Evolutionary conservation across 1,140 invertebrate genomes (phyloP), one percentile per base, ranked within the genome.

Genomic region (Parapsyche elsis): DNA sequence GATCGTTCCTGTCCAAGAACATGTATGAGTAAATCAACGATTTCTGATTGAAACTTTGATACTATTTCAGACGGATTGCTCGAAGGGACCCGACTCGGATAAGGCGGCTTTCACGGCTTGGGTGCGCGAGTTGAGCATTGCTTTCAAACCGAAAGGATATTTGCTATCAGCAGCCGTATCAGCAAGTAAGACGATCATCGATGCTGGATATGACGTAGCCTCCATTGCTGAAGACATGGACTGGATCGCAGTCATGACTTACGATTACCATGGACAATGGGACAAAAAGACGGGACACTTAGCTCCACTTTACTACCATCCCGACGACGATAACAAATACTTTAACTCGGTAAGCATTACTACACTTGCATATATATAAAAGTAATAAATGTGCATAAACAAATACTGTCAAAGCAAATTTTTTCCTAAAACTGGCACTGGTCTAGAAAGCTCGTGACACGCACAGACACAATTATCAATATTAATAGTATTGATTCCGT

Each of bases 221-320:
- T 87, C 91, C 0, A 83, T 97, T 0, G 91, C 93, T 0, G 88
- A 91, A 80, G 90, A 94, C 84, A 88, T 97, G n/a, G 96, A 97
- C 85, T 97, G 95, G 94, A 92, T 93, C 24, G 94, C 94, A 16
- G 94, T 97, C 0, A 97, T 97, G 96, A 93, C 94, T 0, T 97
- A 97, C 81, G 95, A 97, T 84, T 97, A 92, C 86, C 95, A 97
- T 81, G 96, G 96, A 0, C 94, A 96, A 82, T 97, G 95, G 95
- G 95, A 97, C 82, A 96, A 95, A 84, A 94, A 94, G 85, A 97
- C 95, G 45, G 96, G 96, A 0, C 95, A 97, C 84, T 93, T 96
- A 0, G 94, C 95, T 0, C 95, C 96, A 0, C 86, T 97, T 26
- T 96, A 93, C 83, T 92, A 94, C 83, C 94, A 96, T 84, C 92